Conservation (phyloP, 2,113 vertebrate species). For the Vireo altiloquus region DNA sequence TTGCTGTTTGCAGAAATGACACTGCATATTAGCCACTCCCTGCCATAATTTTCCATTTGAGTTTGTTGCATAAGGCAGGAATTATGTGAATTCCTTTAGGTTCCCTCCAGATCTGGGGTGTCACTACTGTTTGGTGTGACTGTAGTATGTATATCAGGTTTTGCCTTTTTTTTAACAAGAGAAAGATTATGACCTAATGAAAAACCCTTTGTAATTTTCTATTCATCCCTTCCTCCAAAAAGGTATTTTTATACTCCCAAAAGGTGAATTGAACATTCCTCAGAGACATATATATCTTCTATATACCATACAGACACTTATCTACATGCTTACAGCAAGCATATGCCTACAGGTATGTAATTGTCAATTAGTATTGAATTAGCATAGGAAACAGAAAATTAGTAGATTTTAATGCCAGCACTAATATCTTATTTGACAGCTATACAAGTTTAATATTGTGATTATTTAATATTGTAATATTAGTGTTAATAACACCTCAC, state of each 20-base stretch:
- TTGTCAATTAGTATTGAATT: not conserved
- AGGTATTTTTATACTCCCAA: not conserved
- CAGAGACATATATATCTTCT: not conserved
- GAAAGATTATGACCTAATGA: not conserved
- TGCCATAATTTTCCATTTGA: not conserved
- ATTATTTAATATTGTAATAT: not conserved
- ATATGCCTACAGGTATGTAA: not conserved
- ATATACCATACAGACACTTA: not conserved
- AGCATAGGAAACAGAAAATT: not conserved
- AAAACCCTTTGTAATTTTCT: not conserved
- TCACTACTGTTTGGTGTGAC: not conserved
- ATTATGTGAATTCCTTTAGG: not conserved
- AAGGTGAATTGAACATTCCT: not conserved
- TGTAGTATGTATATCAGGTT: fast-evolving
- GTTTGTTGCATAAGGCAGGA: not conserved
- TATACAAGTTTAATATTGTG: not conserved
- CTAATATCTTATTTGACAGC: not conserved
- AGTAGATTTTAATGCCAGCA: not conserved
- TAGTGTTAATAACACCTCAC: not conserved
- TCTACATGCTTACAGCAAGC: not conserved
- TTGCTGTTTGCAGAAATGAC: not conserved
- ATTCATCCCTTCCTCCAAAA: not conserved
- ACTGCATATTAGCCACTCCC: not conserved
- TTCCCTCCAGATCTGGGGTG: not conserved
- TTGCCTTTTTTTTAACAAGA: not conserved